Evolutionary conservation across 1,140 invertebrate genomes (phyloP).

Genomic region (Pomacea maculata): DNA sequence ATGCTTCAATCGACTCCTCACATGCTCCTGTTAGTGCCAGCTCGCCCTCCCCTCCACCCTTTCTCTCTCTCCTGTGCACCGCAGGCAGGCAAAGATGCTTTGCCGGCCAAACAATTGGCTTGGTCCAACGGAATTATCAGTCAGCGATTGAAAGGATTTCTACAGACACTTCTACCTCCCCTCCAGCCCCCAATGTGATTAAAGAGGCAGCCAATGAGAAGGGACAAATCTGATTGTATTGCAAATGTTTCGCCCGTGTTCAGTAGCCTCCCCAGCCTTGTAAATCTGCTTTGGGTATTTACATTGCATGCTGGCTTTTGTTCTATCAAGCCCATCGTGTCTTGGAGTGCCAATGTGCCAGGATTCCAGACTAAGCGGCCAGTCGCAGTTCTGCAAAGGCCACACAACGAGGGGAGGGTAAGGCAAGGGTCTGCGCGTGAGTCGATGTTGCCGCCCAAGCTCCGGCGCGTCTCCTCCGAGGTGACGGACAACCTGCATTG

Average conservation of each 20-base stretch:
- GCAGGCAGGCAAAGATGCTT: background rate
- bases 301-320: too few relatives aligned
- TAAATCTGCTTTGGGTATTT: too few relatives aligned
- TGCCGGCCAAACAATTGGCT: background rate
- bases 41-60: background rate
- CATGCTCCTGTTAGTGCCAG: background rate
- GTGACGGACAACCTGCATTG: too few relatives aligned
- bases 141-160: conserved; percentile 9
- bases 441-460: too few relatives aligned
- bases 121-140: conserved; percentile 7
- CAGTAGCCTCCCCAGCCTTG: background rate
- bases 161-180: background rate
- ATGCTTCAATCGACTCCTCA: too few relatives aligned
- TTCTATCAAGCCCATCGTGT: too few relatives aligned
- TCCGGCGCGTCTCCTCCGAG: too few relatives aligned
- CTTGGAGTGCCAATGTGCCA: too few relatives aligned
- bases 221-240: conserved; percentile 10
- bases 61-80: background rate
- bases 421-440: too few relatives aligned
- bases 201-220: conserved; percentile 6
- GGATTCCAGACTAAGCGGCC: too few relatives aligned
- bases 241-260: conserved; percentile 3
- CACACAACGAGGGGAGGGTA: too few relatives aligned
- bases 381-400: too few relatives aligned
- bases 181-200: conserved; percentile 1